Evolutionary conservation across 2,113 vertebrate genomes (phyloP).

Genomic region (Rhombomys opimus): DNA sequence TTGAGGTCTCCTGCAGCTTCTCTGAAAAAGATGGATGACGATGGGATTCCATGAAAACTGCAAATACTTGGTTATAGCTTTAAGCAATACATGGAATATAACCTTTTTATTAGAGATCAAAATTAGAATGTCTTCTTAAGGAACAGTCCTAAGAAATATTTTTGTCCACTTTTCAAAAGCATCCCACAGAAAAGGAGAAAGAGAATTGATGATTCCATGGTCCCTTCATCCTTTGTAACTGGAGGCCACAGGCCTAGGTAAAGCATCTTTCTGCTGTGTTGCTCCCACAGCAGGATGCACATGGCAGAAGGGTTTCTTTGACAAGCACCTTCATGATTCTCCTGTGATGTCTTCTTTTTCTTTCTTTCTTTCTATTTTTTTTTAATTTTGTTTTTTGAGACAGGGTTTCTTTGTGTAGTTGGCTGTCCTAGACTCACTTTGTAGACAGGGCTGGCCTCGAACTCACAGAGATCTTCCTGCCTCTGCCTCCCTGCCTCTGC

Average conservation of each 20-base stretch:
- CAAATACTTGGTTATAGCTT: background rate
- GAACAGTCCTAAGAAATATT: conserved; percentile 64
- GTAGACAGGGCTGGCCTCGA: no score
- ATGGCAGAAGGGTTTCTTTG: conserved; percentile 84
- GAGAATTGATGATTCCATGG: conserved; percentile 87
- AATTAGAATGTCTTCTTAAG: conserved; percentile 48
- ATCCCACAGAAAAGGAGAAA: conserved; percentile 79
- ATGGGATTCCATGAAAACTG: background rate
- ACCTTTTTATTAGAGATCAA: conserved; percentile 16
- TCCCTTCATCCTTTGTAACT: conserved; percentile 90
- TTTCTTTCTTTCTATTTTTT: no score
- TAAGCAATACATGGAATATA: background rate
- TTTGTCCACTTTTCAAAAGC: conserved; percentile 79
- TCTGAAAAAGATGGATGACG: background rate
- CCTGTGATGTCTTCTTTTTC: conserved; percentile 72
- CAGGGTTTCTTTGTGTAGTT: no score
- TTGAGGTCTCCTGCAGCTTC: background rate
- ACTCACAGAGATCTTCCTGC: no score
- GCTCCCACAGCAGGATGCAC: conserved; percentile 82
- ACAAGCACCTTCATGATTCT: conserved; percentile 83
- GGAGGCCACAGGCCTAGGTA: conserved; percentile 86
- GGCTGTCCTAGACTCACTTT: no score
- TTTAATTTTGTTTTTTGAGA: no score
- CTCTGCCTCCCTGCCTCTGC: no score
- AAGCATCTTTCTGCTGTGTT: conserved; percentile 90